Percentiles rank a stretch among this genome's conserved stretches.
These are phyloP conservation scores for Nyctereutes procyonoides DNA, from an alignment of 2,113 vertebrate genomes.

Conservation along the genomic window DNA sequence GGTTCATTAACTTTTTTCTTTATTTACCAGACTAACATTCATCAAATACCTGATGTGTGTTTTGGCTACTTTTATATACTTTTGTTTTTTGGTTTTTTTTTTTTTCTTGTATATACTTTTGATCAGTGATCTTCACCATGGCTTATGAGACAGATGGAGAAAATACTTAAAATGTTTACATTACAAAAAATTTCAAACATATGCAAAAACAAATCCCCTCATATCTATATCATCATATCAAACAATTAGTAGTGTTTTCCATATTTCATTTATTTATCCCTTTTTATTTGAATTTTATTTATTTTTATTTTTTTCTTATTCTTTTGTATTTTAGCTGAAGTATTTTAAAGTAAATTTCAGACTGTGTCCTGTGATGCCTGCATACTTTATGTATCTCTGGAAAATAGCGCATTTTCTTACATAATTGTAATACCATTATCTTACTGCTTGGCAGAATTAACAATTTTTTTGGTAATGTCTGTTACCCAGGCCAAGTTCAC, in stretches of 20 bases:
- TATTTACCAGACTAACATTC: not conserved
- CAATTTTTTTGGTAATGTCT: not conserved
- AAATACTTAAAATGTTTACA: conserved; percentile 6
- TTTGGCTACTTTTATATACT: not conserved
- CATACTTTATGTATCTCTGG: not conserved
- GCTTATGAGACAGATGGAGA: not conserved
- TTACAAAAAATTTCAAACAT: not conserved
- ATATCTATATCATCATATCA: not conserved
- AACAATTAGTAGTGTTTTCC: not conserved
- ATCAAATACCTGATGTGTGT: not conserved
- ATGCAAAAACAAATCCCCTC: not conserved
- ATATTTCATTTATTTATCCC: not conserved
- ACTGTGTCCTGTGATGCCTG: not conserved
- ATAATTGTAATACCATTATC: not conserved
- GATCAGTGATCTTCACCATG: not conserved
- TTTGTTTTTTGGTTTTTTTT: not conserved
- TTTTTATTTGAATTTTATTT: conserved; percentile 48
- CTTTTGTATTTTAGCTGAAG: conserved; percentile 47
- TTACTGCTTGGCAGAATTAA: conserved; percentile 20
- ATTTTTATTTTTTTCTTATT: conserved; percentile 34
- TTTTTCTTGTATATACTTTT: not conserved
- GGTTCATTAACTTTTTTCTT: not conserved
- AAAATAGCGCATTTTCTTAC: not conserved
- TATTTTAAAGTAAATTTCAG: conserved; percentile 39
- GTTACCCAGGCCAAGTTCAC: not conserved